Base-by-base conservation (phyloP, 2,888 invertebrate genomes). In the Onchidella celtica region DNA sequence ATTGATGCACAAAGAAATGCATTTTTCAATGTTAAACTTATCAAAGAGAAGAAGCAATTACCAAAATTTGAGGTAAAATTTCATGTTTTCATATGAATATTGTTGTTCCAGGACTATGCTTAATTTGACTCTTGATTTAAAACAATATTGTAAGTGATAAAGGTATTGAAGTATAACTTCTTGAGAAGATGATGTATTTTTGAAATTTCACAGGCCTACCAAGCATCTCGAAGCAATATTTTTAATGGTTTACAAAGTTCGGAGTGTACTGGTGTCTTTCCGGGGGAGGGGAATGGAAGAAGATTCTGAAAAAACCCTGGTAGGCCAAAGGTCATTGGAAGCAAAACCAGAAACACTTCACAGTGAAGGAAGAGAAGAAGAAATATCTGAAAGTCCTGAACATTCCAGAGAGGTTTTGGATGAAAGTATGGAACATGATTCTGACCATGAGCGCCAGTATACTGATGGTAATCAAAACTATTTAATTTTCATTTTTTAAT, bases 191-290 rank as follows among this genome's bases (percentile, higher is more conserved):
- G n/a, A n/a, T n/a, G n/a, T n/a, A n/a, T n/a, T n/a, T n/a, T n/a
- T n/a, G n/a, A n/a, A n/a, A n/a, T n/a, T n/a, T n/a, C n/a, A 6
- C 73, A 87, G 87, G 73, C 88, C 88, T 34, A 86, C 73, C 17
- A 84, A 84, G 40, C 83, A 82, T 61, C 68, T 91, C 70, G 83
- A 87, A 27, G 81, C 86, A 32, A 85, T 90, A n/a, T 89, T 89
- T 69, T 82, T 86, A 32, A 85, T 87, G 72, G 90, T 92, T 57
- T 92, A 91, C 85, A 87, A 88, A 75, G 83, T 89, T 17, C 84
- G 90, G 40, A 87, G 89, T 61, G 85, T 87, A 32, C 84, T 90
- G 36, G 86, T 88, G 76, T 86, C 89, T n/a, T 87, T 84, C 73
- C 84, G 88, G 84, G 76, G 82, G 73, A 66, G 86, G 82, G 70